These are phyloP conservation scores for Drosophila acutilabella DNA, from an alignment of 2,888 invertebrate genomes.

Conservation along the genomic window DNA sequence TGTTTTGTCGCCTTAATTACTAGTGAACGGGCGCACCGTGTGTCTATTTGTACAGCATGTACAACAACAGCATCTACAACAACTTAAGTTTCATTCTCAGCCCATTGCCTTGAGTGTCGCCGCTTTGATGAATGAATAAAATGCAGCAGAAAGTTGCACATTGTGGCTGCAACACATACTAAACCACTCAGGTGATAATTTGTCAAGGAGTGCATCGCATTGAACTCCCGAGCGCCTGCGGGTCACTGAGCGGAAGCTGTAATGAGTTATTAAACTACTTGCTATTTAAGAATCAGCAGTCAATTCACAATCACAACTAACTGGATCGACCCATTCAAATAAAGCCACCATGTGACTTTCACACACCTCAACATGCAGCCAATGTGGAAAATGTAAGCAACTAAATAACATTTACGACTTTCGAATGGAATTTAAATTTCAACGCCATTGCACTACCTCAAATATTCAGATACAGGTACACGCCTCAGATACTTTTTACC, in stretches of 20 bases:
- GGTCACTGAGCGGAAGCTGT: constrained; percentile 72
- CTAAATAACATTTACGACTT: constrained; percentile 81
- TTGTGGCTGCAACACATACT: constrained; percentile 1
- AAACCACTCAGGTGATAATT: constrained; percentile 58
- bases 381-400: constrained; percentile 71
- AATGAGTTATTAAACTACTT: constrained; percentile 72
- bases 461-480: constrained; percentile 56
- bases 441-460: constrained; percentile 67
- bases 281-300: constrained; percentile 29
- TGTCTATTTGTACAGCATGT: constrained; percentile 66
- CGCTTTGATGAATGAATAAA: constrained; percentile 66
- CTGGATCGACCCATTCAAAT: constrained; percentile 21
- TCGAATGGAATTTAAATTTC: constrained; percentile 76
- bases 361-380: constrained; percentile 43
- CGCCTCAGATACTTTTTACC: constrained; percentile 50
- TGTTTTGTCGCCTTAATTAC: constrained; percentile 81
- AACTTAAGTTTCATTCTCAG: constrained; percentile 27
- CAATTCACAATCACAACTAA: constrained; percentile 68
- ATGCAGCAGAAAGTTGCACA: constrained; percentile 30
- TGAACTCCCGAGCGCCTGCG: constrained; percentile 54
- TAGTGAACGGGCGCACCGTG: constrained; percentile 36
- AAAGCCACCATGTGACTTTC: constrained; percentile 16
- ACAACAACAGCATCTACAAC: constrained; percentile 21
- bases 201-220: constrained; percentile 75
- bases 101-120: constrained; percentile 46